Evolutionary conservation across 2,888 invertebrate species (phyloP).

Genomic region (Sturmia bella): DNA sequence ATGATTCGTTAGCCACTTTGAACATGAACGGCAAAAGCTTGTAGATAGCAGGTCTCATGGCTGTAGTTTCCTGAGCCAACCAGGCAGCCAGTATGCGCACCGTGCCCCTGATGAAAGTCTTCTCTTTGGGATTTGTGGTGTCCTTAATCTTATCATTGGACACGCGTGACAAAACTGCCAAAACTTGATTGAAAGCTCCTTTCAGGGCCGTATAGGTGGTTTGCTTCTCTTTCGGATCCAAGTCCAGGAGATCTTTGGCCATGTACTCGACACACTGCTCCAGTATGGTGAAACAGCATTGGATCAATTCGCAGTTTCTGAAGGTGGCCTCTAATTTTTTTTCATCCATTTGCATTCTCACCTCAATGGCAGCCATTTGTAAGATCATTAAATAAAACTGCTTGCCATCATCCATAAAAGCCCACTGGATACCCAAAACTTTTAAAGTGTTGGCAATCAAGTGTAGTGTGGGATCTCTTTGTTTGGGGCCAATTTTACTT

Average conservation of each 20-base stretch:
- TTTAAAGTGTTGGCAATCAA: slow-evolving; percentile 91
- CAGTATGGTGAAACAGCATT: slow-evolving; percentile 90
- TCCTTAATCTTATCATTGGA: slow-evolving; percentile 89
- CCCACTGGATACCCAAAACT: slow-evolving; percentile 92
- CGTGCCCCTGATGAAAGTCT: slow-evolving; percentile 91
- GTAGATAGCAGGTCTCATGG: slow-evolving; percentile 92
- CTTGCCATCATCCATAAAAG: slow-evolving; percentile 89
- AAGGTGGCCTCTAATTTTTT: slow-evolving; percentile 90
- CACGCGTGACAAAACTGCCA: slow-evolving; percentile 88
- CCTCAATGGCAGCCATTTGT: slow-evolving; percentile 94
- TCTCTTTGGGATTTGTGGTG: slow-evolving; percentile 86
- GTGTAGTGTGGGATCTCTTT: slow-evolving; percentile 93
- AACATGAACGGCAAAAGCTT: slow-evolving; percentile 91
- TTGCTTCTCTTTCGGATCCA: slow-evolving; percentile 95
- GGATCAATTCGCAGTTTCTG: slow-evolving; percentile 89
- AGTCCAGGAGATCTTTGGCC: slow-evolving; percentile 89
- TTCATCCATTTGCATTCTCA: slow-evolving; percentile 96
- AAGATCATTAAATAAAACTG: slow-evolving; percentile 92
- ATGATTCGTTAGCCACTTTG: slow-evolving; percentile 90
- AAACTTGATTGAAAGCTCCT: slow-evolving; percentile 92
- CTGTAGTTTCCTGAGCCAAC: slow-evolving; percentile 94
- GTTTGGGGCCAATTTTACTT: slow-evolving; percentile 92
- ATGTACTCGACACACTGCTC: slow-evolving; percentile 91
- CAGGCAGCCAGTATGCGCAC: slow-evolving; percentile 93
- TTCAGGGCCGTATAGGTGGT: slow-evolving; percentile 94